Percentiles rank a stretch among this genome's conserved stretches.
Conservation (phyloP, 2,797 vertebrate species). For the Scleropages formosus region DNA sequence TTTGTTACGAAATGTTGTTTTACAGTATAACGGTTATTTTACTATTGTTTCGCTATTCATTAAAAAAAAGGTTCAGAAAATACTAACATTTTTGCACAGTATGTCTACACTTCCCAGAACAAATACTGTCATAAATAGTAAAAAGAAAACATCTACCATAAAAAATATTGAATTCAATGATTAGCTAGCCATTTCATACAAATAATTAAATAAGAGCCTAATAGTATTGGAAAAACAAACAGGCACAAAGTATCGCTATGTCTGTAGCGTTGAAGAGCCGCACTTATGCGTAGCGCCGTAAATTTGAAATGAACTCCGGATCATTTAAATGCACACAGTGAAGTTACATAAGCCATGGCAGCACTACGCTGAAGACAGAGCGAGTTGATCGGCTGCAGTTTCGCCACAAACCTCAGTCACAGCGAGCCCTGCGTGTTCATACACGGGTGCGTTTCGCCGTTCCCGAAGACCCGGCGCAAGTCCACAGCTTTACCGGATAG, state of each 20-base stretch:
- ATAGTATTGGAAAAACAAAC: neutral
- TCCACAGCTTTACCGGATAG: neutral
- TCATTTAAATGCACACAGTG: slow-evolving; percentile 12
- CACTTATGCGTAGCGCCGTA: neutral
- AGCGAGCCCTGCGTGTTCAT: neutral
- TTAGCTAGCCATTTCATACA: slow-evolving; percentile 3
- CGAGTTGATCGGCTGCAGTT: neutral
- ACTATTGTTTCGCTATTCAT: no score
- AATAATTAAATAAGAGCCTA: neutral
- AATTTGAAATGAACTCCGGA: slow-evolving; percentile 16
- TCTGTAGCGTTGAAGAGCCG: neutral
- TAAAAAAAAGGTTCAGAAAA: no score
- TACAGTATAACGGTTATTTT: no score
- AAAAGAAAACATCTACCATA: neutral
- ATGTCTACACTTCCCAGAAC: neutral
- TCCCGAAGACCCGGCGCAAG: neutral
- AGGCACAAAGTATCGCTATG: neutral
- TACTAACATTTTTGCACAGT: neutral
- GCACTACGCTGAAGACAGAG: neutral
- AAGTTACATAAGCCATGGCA: neutral
- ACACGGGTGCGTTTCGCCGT: neutral
- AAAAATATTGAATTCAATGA: neutral
- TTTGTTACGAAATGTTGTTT: neutral
- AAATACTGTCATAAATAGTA: neutral
- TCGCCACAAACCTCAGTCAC: neutral